phyloP scores from a whole-genome alignment of 2,888 invertebrate species.

The Drosophila setosimentum region DNA sequence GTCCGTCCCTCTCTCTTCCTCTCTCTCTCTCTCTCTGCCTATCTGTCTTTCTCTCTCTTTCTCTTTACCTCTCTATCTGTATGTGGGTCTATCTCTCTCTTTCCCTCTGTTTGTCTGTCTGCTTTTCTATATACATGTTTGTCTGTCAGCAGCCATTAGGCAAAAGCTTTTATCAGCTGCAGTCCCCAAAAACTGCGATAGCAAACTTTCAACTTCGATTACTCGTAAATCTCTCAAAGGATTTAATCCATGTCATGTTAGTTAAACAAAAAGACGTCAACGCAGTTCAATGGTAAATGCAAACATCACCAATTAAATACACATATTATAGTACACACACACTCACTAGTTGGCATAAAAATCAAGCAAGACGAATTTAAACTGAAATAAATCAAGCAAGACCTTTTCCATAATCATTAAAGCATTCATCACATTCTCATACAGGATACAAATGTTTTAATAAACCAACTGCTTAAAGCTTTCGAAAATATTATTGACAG shows the following conservation, averaged over 20 bases:
- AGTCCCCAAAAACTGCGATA: constrained; percentile 19
- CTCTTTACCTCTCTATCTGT: neutral
- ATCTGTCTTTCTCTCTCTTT: neutral
- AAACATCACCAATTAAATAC: constrained; percentile 24
- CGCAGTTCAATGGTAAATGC: constrained; percentile 23
- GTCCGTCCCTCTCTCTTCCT: neutral
- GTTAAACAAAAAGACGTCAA: constrained; percentile 29
- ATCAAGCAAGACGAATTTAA: neutral
- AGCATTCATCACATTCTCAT: neutral
- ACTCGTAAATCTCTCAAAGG: constrained; percentile 54
- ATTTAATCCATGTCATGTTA: constrained; percentile 39
- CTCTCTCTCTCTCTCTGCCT: neutral
- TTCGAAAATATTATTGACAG: neutral
- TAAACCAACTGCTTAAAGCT: neutral
- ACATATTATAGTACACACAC: neutral
- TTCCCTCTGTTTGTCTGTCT: neutral
- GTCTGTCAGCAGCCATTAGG: constrained; percentile 42
- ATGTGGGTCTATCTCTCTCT: neutral
- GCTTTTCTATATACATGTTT: constrained; percentile 4
- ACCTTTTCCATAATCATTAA: neutral
- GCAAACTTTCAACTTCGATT: constrained; percentile 59
- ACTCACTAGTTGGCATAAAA: neutral
- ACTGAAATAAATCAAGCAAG: neutral
- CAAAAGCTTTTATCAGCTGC: constrained; percentile 61
- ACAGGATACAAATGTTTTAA: neutral